Base-by-base conservation (phyloP, 2,797 vertebrate species). In the Nothura maculosa region DNA sequence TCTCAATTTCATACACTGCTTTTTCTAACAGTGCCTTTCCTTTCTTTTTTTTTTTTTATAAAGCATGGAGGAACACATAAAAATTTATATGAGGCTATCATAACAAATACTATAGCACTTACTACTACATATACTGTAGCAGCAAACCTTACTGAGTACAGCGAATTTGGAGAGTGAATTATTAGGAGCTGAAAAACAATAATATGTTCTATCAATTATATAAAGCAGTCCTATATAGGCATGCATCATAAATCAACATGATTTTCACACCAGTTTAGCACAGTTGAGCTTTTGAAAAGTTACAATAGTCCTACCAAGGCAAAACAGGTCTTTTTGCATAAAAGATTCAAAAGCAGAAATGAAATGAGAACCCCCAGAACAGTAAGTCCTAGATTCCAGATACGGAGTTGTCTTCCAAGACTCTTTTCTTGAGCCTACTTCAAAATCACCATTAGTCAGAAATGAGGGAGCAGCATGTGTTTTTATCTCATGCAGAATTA, bases 31-130 rank as follows among this genome's bases (percentile, higher is more conserved):
- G n/a, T 66, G 9, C 38, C 38, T 38, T 38, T 38, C 4, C 12
- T 38, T 38, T 47, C 32, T 61, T 74, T 52, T 61, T 48, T 10
- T 16, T 24, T 0, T 47, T 77, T 43, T 34, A 74, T 63, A 62
- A 30, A 50, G 9, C 0, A 0, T 34, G 25, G 15, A 66, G 66
- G 6, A 27, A 38, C 12, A 70, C 1, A 0, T n/a, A 57, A 10
- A 68, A 50, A 64, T 68, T 66, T 19, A 47, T 61, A 47, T 61
- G 5, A 48, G 22, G 47, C 28, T 87, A 32, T 91, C 81, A 68
- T 12, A 55, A 43, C 8, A 47, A 63, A 43, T 21, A 75, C 22
- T n/a, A 85, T 42, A 69, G 32, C 7, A 60, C 8, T n/a, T n/a
- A n/a, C n/a, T n/a, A n/a, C n/a, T n/a, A n/a, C n/a, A n/a, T n/a